Evolutionary conservation across 2,888 invertebrate genomes (phyloP), one percentile per base, ranked within the genome.

Genomic region (Strigamia transsilvanica): DNA sequence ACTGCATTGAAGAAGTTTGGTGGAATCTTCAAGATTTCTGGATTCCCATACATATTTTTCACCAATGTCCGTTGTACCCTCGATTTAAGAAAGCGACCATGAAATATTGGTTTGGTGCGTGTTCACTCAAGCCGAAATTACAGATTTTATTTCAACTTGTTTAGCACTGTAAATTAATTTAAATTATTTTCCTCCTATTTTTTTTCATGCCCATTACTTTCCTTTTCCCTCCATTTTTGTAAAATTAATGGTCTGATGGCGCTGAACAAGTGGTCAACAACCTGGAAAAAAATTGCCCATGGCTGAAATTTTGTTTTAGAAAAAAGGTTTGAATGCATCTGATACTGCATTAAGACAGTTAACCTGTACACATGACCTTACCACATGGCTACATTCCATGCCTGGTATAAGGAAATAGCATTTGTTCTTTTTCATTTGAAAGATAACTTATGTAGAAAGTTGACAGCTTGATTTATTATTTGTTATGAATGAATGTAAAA

Each of bases 301-400:
- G 56, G 56, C 56, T 56, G 56, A 18, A 56, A 18, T 21, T 21
- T 46, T n/a, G 1, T 1, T 46, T 13, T 13, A 1, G 15, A 6
- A 56, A 56, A 56, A 56, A 18, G 2, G n/a, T 56, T 56, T 56
- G 18, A 56, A 56, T 56, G 56, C 56, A 56, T 56, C 18, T 56
- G 56, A 56, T 56, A 56, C 18, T 56, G 56, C 56, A 56, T 56
- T 56, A 56, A 56, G 56, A 56, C 56, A 56, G 56, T 56, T 56
- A 56, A 56, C 56, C 56, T 56, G 56, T 56, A 56, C 15, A 56
- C 56, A 15, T 56, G 56, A 56, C 56, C 56, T 56, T 56, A 56
- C 56, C 56, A 56, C 56, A 56, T 56, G 56, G 18, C 21, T 56
- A 56, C 56, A 56, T 56, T 56, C 56, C 56, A 56, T 9, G 18